Evolutionary conservation across 1,140 invertebrate genomes (phyloP).

Genomic region (Scaptomyza graminum): DNA sequence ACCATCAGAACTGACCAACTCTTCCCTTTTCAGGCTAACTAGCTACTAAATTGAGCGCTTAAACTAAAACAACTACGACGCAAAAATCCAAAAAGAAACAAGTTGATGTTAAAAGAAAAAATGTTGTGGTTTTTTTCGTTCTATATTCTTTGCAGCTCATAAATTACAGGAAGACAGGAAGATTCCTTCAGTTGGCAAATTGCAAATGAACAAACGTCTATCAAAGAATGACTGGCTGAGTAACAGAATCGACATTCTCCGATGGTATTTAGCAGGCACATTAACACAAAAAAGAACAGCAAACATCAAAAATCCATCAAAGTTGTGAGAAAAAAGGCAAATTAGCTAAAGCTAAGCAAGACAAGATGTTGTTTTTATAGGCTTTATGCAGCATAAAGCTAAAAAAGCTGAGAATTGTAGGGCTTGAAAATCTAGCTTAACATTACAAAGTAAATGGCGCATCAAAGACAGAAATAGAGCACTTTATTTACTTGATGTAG

Average conservation of each 20-base stretch:
- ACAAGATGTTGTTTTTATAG: background rate
- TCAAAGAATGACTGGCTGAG: slow-evolving; percentile 6
- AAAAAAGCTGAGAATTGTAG: too few species aligned
- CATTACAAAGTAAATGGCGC: background rate
- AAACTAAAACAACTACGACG: slow-evolving; percentile 72
- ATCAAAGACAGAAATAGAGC: background rate
- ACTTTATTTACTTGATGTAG: background rate
- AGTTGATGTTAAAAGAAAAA: slow-evolving; percentile 40
- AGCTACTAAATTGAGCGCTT: slow-evolving; percentile 81
- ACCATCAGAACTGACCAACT: slow-evolving; percentile 34
- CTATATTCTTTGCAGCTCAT: slow-evolving; percentile 54
- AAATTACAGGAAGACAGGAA: slow-evolving; percentile 76
- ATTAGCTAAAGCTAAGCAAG: too few species aligned
- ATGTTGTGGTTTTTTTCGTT: slow-evolving; percentile 28
- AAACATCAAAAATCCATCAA: background rate
- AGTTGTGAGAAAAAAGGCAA: background rate
- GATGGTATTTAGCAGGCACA: slow-evolving; percentile 65
- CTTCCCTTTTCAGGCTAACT: slow-evolving; percentile 65
- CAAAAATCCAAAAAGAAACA: slow-evolving; percentile 14
- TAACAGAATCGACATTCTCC: slow-evolving; percentile 8
- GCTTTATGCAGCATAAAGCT: background rate
- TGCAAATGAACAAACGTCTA: slow-evolving; percentile 47
- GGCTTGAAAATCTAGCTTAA: too few species aligned
- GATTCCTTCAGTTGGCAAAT: slow-evolving; percentile 16
- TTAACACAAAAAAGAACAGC: slow-evolving; percentile 40